phyloP scores from a whole-genome alignment of 2,888 invertebrate species.

The Sinohyriopsis cumingii region DNA sequence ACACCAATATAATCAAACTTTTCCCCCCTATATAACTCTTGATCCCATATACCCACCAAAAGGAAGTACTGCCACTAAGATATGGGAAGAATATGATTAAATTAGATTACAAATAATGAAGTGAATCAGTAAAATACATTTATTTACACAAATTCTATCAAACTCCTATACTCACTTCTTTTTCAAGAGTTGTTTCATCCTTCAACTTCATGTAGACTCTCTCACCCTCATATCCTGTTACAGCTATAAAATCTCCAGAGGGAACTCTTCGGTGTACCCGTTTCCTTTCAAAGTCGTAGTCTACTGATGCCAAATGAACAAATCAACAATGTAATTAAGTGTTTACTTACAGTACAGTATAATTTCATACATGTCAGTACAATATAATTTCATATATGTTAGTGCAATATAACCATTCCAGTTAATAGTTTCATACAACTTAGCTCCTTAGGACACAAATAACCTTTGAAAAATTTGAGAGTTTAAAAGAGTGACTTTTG shows the following conservation, averaged over 20 bases:
- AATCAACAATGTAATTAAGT: neutral
- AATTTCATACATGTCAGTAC: too few species aligned
- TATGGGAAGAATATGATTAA: too few species aligned
- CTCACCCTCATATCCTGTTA: constrained; percentile 58
- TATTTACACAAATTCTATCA: neutral
- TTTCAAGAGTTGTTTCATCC: constrained; percentile 48
- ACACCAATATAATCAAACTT: too few species aligned
- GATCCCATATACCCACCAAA: too few species aligned
- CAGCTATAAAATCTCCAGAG: constrained; percentile 56
- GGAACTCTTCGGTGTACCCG: constrained; percentile 60
- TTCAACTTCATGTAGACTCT: constrained; percentile 61
- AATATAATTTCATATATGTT: too few species aligned
- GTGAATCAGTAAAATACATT: too few species aligned
- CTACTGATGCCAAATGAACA: constrained; percentile 23
- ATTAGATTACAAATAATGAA: too few species aligned
- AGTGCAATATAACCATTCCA: too few species aligned
- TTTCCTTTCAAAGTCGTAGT: constrained; percentile 51
- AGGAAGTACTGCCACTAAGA: too few species aligned
- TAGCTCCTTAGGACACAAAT: neutral
- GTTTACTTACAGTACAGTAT: too few species aligned
- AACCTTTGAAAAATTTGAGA: neutral
- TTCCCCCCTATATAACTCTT: too few species aligned
- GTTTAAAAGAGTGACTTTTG: neutral
- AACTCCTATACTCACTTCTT: constrained; percentile 46
- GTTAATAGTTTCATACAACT: too few species aligned